phyloP scores from a whole-genome alignment of 2,113 vertebrate genomes.

The Cyprinus carpio region DNA sequence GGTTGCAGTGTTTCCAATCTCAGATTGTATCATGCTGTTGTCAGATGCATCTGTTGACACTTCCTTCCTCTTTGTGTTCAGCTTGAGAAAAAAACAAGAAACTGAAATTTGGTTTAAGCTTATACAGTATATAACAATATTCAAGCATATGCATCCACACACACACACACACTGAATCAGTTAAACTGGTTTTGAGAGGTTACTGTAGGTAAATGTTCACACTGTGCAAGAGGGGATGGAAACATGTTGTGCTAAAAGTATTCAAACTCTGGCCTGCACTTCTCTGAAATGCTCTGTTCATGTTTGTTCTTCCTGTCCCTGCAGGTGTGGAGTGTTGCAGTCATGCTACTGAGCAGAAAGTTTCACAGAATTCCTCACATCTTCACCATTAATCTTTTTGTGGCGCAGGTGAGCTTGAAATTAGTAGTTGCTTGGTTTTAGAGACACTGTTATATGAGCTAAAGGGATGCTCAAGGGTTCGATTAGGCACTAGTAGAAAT shows the following conservation, averaged over 20 bases:
- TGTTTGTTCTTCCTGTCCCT: conserved; percentile 54
- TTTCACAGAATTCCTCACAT: conserved; percentile 88
- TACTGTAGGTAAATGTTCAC: neutral
- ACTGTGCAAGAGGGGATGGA: neutral
- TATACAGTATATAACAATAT: neutral
- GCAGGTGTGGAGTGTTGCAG: conserved; percentile 89
- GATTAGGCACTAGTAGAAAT: too few relatives aligned
- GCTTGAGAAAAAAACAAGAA: conserved; percentile 45
- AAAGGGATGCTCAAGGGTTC: too few relatives aligned
- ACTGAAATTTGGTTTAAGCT: neutral
- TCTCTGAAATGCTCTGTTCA: neutral
- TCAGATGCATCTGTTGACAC: conserved; percentile 23
- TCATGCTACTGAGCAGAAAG: conserved; percentile 91
- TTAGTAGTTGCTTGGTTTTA: neutral
- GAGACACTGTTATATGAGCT: neutral
- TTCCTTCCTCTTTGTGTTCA: conserved; percentile 62
- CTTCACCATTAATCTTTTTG: conserved; percentile 88
- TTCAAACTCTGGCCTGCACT: neutral
- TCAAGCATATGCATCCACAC: neutral
- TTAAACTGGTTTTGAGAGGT: neutral
- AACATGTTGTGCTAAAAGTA: neutral
- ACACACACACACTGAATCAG: neutral
- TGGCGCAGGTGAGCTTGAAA: conserved; percentile 84
- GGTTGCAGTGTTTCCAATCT: neutral
- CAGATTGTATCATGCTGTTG: neutral